phyloP scores from a whole-genome alignment of 2,888 invertebrate genomes.

The Drosophila paucipuncta region DNA sequence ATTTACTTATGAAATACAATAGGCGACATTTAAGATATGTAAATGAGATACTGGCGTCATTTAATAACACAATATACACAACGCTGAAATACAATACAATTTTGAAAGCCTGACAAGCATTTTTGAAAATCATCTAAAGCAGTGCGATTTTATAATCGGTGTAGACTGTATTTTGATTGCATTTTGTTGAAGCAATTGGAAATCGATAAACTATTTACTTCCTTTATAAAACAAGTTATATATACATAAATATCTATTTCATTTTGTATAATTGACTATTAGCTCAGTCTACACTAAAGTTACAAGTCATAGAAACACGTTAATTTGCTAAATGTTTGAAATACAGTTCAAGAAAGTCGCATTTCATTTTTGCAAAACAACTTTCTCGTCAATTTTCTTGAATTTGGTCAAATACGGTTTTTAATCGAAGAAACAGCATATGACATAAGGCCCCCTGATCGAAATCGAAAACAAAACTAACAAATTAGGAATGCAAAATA shows the following conservation, averaged over 20 bases:
- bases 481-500: constrained; percentile 5
- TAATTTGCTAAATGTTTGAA: background rate
- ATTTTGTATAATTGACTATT: background rate
- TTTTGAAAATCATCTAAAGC: too few relatives aligned
- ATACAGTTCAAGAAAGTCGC: background rate
- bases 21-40: background rate
- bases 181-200: background rate
- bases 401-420: constrained; percentile 21
- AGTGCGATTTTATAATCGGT: background rate
- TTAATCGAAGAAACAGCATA: background rate
- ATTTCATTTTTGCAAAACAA: background rate
- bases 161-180: background rate
- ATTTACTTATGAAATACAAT: background rate
- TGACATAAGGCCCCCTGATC: background rate
- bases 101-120: background rate
- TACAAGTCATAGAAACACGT: background rate
- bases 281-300: background rate
- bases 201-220: background rate
- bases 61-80: background rate
- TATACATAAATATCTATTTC: background rate
- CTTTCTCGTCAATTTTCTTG: background rate
- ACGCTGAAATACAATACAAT: background rate
- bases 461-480: background rate
- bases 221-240: background rate
- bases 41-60: background rate